phyloP scores from a whole-genome alignment of 1,140 invertebrate species.

The Kradibia gibbosae region DNA sequence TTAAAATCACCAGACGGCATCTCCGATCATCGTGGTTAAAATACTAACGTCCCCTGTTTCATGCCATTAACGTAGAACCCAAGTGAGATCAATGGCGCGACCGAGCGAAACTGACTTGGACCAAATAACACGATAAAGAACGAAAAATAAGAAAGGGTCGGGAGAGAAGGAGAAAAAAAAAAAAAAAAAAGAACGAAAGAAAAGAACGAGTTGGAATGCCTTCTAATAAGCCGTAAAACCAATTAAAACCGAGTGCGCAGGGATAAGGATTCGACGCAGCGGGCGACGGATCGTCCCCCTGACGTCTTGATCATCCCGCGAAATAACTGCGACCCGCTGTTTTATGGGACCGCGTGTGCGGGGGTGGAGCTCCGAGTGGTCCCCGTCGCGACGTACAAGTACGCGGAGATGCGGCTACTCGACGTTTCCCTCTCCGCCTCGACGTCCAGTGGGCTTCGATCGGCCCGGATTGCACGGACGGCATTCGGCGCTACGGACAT shows the following conservation, averaged over 20 bases:
- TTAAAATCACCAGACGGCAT: not conserved
- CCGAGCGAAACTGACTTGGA: not conserved
- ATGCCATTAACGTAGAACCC: not conserved
- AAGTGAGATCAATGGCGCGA: not conserved
- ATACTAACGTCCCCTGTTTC: not conserved
- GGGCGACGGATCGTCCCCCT: slow-evolving; percentile 23
- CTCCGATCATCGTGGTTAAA: not conserved
- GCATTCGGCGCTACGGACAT: not conserved
- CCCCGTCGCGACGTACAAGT: slow-evolving; percentile 16
- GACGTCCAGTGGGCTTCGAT: not conserved
- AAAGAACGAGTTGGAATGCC: not conserved
- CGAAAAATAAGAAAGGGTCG: too few species aligned
- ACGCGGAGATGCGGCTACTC: not conserved
- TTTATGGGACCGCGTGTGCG: slow-evolving; percentile 60
- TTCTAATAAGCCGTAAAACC: slow-evolving; percentile 17
- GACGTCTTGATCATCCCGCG: slow-evolving; percentile 64
- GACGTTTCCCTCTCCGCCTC: not conserved
- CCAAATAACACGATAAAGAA: not conserved
- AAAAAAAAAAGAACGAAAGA: not conserved
- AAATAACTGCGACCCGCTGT: slow-evolving; percentile 58
- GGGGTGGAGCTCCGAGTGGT: slow-evolving; percentile 11
- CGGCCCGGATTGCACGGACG: not conserved
- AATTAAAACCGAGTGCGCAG: not conserved
- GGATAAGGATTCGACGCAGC: not conserved
- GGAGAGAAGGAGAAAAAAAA: not conserved